phyloP scores from a whole-genome alignment of 2,888 invertebrate species.

The Limnephilus auricula region DNA sequence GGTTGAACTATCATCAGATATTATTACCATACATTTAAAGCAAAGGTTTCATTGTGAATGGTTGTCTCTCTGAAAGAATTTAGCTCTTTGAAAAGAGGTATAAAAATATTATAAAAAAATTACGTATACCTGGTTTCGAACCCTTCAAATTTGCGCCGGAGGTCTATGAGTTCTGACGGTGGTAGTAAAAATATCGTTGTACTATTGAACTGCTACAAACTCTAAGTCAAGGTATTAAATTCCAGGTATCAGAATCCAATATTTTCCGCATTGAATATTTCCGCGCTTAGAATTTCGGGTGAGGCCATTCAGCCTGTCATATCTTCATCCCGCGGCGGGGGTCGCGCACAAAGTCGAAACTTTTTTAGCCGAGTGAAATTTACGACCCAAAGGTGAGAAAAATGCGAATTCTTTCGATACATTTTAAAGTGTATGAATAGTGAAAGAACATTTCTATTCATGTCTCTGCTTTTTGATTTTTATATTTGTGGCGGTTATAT shows the following conservation, averaged over 20 bases:
- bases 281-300: neutral
- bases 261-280: neutral
- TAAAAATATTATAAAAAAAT: neutral
- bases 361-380: neutral
- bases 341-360: neutral
- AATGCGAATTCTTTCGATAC: conserved; percentile 5
- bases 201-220: neutral
- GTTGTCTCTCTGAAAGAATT: too few species aligned
- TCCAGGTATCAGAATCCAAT: neutral
- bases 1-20: too few species aligned
- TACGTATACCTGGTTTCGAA: neutral
- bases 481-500: neutral
- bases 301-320: neutral
- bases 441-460: neutral
- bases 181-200: neutral
- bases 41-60: too few species aligned
- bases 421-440: conserved; percentile 9
- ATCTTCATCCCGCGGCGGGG: neutral
- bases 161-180: neutral
- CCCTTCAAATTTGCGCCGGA: neutral
- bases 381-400: neutral
- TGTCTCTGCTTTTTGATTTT: conserved; percentile 2
- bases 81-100: too few species aligned
- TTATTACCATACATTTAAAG: too few species aligned
- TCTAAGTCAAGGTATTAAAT: neutral